Evolutionary conservation across 2,888 invertebrate genomes (phyloP), one percentile per base, ranked within the genome.

Genomic region (Epinotia bilunana): DNA sequence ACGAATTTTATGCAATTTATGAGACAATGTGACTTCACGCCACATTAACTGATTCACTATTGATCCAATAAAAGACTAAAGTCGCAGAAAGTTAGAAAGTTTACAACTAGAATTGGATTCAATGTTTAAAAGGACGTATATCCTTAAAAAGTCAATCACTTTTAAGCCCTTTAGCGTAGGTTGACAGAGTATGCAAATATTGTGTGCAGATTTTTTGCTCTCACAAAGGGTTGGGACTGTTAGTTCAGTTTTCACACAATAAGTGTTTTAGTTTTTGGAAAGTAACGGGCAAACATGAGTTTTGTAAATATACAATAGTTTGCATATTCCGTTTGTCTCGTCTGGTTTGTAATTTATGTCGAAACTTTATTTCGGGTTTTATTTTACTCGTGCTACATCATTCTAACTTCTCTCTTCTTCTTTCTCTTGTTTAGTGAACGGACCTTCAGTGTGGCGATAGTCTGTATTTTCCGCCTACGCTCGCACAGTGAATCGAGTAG

Each of bases 231-330:
- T 57, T 63, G 33, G 28, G 13, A 33, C 53, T 60, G 20, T 73
- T 39, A 57, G 64, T 33, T 33, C 18, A 58, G 39, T 55, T 33
- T 65, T 58, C 46, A 12, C 16, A 73, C 65, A 65, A 71, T 61
- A 53, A 61, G 53, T 57, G 74, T 62, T 70, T 64, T 74, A 74
- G 61, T 74, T 70, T 73, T 73, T n/a, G 69, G 69, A 63, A 70
- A 73, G 62, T 74, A 74, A 74, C 74, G 74, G 74, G 63, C 63
- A 69, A 74, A 65, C 53, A 39, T 28, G 55, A 55, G 53, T 62
- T 46, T 68, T 61, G 61, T 39, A 68, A 68, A 73, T 43, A 60
- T 4, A 62, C 62, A 71, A 70, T 62, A 46, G 60, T 12, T 43
- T 69, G 58, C 28, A 55, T n/a, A 39, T 55, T 28, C n/a, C 39